Evolutionary conservation across 2,113 vertebrate species (phyloP).

Genomic region (Alligator mississippiensis): DNA sequence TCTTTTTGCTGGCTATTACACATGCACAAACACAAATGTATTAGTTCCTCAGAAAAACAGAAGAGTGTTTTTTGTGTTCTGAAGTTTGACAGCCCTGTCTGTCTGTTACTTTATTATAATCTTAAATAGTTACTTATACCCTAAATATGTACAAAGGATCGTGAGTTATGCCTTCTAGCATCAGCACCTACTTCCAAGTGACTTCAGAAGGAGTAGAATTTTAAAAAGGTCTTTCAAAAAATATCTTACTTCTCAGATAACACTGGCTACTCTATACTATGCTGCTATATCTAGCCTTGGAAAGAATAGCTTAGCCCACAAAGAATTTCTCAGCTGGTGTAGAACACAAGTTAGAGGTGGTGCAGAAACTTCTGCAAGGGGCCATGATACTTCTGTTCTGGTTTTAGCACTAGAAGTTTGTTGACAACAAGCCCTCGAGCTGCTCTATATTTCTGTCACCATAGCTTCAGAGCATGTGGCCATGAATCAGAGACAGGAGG

Average conservation of each 20-base stretch:
- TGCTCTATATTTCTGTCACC: neutral
- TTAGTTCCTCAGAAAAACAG: neutral
- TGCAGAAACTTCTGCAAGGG: neutral
- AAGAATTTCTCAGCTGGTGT: neutral
- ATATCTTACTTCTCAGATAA: neutral
- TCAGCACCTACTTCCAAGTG: neutral
- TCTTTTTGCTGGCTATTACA: neutral
- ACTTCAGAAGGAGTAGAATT: neutral
- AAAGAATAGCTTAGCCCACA: neutral
- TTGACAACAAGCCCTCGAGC: neutral
- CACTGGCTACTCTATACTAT: neutral
- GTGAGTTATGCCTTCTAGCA: neutral
- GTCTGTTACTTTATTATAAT: neutral
- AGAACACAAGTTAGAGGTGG: neutral
- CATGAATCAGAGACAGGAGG: neutral
- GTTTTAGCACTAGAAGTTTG: neutral
- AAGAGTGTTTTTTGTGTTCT: neutral
- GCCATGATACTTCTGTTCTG: neutral
- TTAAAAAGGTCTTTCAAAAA: neutral
- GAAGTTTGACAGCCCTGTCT: neutral
- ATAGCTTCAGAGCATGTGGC: neutral
- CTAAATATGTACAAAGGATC: neutral
- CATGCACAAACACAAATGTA: neutral
- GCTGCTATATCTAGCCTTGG: neutral
- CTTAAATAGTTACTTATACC: neutral